Base-by-base conservation (phyloP, 2,888 invertebrate genomes). In the Ochropleura plecta region DNA sequence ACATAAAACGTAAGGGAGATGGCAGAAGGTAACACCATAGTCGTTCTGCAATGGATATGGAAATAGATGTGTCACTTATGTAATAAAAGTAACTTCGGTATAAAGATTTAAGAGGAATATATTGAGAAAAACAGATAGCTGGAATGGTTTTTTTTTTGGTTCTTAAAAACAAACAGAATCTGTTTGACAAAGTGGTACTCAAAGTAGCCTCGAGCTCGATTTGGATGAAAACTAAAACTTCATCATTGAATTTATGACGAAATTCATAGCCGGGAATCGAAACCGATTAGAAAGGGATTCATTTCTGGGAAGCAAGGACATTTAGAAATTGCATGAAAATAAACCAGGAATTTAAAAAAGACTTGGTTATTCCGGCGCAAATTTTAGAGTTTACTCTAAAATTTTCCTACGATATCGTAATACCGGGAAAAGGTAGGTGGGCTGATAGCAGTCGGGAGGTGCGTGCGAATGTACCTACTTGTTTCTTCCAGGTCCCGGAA, bases 1-100 rank as follows among this genome's bases (percentile, higher is more conserved):
- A n/a, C 51, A 80, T 84, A 84, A 82, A 79, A 70, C 20, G 44
- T 59, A 60, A 55, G 49, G 64, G 65, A 57, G 59, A 57, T 40
- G 66, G 55, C 18, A 18, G 53, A 57, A 67, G 49, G 70, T 67
- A 63, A 64, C 79, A 73, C 79, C 67, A 79, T 67, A 16, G 59
- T 64, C 9, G 46, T 20, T 30, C 40, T 49, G 62, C 40, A 55
- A 67, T 46, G 18, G 16, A 49, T 78, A 69, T 81, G 69, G 40
- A 66, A 30, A 30, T 30, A 30, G 57, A 62, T 79, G 49, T 66
- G 57, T 12, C 16, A 30, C 48, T 69, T 66, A 46, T 62, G 12
- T 60, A 3, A 57, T 62, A 30, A 30, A 72, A 46, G 46, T 30
- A 44, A 1, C 40, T 72, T 63, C 40, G 48, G 67, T 51, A 59